Conservation (phyloP, 2,797 vertebrate species). For the Smutsia temminckii region DNA sequence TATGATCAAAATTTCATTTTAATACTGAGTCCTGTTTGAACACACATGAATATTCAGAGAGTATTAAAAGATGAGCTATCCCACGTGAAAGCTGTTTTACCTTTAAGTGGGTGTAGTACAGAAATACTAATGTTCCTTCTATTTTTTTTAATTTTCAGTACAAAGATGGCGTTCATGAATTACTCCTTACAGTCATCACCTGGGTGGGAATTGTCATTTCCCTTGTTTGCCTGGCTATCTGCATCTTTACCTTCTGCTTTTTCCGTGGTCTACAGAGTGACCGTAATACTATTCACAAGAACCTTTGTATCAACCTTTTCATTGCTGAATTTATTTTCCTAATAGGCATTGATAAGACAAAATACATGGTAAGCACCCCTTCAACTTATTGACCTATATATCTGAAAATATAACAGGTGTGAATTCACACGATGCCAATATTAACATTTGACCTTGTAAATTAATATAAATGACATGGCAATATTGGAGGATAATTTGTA, state of each 20-base stretch:
- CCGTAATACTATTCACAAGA: slow-evolving; percentile 99
- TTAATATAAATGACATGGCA: slow-evolving; percentile 78
- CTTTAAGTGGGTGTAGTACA: neutral
- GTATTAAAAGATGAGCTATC: slow-evolving; percentile 55
- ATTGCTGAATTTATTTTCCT: slow-evolving; percentile 98
- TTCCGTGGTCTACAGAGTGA: slow-evolving; percentile 99
- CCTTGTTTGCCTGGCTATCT: slow-evolving; percentile 96
- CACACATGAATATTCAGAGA: slow-evolving; percentile 48
- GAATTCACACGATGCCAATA: slow-evolving; percentile 81
- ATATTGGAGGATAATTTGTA: slow-evolving; percentile 80
- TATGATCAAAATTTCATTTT: slow-evolving; percentile 2
- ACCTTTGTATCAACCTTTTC: slow-evolving; percentile 99
- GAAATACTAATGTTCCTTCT: slow-evolving; percentile 80
- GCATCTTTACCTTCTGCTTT: slow-evolving; percentile 99
- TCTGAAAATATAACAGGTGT: slow-evolving; percentile 80
- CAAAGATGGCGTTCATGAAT: slow-evolving; percentile 90
- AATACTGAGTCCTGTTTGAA: neutral
- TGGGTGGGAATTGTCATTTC: slow-evolving; percentile 98
- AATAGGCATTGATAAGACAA: slow-evolving; percentile 97
- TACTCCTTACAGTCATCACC: slow-evolving; percentile 96
- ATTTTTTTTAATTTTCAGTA: slow-evolving; percentile 86
- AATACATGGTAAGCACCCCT: slow-evolving; percentile 91
- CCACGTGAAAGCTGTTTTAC: slow-evolving; percentile 33
- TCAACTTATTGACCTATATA: slow-evolving; percentile 63
- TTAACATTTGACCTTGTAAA: slow-evolving; percentile 78